Conservation (phyloP, 2,888 invertebrate genomes). For the Diloba caeruleocephala region DNA sequence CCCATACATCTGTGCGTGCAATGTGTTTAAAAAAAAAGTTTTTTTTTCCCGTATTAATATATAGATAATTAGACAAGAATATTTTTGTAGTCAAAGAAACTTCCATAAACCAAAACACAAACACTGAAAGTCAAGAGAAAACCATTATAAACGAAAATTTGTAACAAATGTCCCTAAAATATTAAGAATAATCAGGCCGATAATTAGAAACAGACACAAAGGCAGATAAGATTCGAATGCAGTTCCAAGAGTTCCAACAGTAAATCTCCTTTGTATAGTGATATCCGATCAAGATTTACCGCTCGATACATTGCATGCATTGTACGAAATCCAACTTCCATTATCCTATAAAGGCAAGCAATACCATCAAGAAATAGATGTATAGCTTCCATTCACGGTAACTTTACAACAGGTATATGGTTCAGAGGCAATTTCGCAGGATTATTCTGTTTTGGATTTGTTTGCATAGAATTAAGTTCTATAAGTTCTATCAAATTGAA, state of each 20-base stretch:
- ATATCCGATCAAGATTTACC: conserved; percentile 14
- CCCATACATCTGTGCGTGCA: too few relatives aligned
- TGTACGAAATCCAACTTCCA: conserved; percentile 12
- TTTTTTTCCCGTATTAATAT: too few relatives aligned
- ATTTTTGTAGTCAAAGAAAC: too few relatives aligned
- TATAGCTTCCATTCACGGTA: conserved; percentile 1
- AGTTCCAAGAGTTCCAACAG: not conserved
- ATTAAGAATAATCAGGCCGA: not conserved
- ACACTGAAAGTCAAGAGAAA: too few relatives aligned
- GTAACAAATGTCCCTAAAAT: too few relatives aligned
- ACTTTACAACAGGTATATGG: conserved; percentile 10
- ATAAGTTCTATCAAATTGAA: too few relatives aligned
- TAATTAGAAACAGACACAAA: conserved; percentile 8
- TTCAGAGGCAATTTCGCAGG: conserved; percentile 9
- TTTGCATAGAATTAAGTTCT: too few relatives aligned
- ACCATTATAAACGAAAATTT: too few relatives aligned
- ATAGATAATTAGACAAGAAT: too few relatives aligned
- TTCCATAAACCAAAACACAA: too few relatives aligned
- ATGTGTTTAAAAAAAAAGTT: too few relatives aligned
- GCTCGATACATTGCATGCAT: conserved; percentile 12
- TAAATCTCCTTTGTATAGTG: conserved; percentile 12
- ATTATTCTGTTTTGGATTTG: conserved; percentile 11
- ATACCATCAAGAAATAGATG: conserved; percentile 13
- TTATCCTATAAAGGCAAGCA: conserved; percentile 23
- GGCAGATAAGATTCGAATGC: conserved; percentile 1